Evolutionary conservation across 2,888 invertebrate genomes (phyloP).

Genomic region (Unio delphinus): DNA sequence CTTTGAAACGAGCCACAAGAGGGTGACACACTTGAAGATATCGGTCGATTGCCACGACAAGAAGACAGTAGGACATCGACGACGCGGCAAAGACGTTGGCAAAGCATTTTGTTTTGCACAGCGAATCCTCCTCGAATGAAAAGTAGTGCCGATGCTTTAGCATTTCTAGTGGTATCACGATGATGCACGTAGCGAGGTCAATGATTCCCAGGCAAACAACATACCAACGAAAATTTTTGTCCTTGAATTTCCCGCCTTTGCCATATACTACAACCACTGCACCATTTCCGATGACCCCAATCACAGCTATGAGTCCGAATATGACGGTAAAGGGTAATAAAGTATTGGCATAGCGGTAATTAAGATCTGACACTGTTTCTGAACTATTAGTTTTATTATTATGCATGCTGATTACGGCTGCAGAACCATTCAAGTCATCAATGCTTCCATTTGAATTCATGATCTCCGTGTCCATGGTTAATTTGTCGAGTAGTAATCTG

Average conservation of each 20-base stretch:
- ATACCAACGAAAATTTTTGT: slow-evolving; percentile 27
- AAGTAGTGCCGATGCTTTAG: slow-evolving; percentile 31
- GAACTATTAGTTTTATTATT: not conserved
- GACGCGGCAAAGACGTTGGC: slow-evolving; percentile 33
- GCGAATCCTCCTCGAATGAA: slow-evolving; percentile 17
- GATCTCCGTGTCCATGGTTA: too few species aligned
- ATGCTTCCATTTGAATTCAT: too few species aligned
- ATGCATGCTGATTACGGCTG: too few species aligned
- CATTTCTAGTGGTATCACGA: slow-evolving; percentile 31
- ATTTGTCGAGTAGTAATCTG: too few species aligned
- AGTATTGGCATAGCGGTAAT: slow-evolving; percentile 22
- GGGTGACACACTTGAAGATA: slow-evolving; percentile 31
- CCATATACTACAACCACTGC: slow-evolving; percentile 28
- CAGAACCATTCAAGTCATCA: too few species aligned
- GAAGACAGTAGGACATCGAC: slow-evolving; percentile 24
- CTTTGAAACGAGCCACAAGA: slow-evolving; percentile 12
- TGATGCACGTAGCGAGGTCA: slow-evolving; percentile 27
- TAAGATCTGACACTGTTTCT: slow-evolving; percentile 9
- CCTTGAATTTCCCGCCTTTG: slow-evolving; percentile 21
- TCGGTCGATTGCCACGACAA: slow-evolving; percentile 25
- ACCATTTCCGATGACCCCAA: slow-evolving; percentile 23
- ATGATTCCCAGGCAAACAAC: slow-evolving; percentile 23
- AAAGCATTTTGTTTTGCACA: slow-evolving; percentile 32
- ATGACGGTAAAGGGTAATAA: slow-evolving; percentile 24
- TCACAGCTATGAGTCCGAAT: slow-evolving; percentile 21